Percentiles rank a stretch among this genome's conserved stretches.
Conservation (phyloP, 2,797 vertebrate species). For the Leptodactylus fallax region DNA sequence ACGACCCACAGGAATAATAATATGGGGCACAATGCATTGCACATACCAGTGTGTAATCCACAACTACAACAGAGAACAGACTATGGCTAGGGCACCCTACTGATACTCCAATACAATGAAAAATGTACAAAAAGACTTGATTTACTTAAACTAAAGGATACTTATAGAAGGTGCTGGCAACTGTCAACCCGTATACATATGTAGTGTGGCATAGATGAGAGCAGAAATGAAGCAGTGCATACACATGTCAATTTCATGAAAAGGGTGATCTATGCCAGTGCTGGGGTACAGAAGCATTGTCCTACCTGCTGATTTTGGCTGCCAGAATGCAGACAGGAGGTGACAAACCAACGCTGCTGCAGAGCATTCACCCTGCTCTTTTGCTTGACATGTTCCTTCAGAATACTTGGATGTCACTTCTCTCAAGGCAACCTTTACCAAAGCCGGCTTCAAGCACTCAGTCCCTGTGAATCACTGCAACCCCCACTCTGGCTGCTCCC, state of each 20-base stretch:
- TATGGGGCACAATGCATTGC: background rate
- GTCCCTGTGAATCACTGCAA: slow-evolving; percentile 57
- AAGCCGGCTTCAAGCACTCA: slow-evolving; percentile 20
- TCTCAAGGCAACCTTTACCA: slow-evolving; percentile 20
- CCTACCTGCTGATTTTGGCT: slow-evolving; percentile 61
- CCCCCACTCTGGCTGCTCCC: slow-evolving; percentile 52
- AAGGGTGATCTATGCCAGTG: background rate
- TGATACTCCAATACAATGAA: no score
- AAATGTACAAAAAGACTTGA: background rate
- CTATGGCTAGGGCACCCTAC: background rate
- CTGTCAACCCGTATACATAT: background rate
- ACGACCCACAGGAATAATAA: slow-evolving; percentile 39
- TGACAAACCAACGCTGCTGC: slow-evolving; percentile 38
- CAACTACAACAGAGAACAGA: background rate
- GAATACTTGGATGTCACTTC: slow-evolving; percentile 39
- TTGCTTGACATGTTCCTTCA: slow-evolving; percentile 30
- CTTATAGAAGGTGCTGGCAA: no score
- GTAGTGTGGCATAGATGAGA: background rate
- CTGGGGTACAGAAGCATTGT: background rate
- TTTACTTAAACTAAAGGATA: background rate
- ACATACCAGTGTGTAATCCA: background rate
- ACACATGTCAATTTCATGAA: background rate
- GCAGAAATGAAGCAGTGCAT: background rate
- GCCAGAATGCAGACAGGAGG: slow-evolving; percentile 55
- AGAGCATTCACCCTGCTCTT: slow-evolving; percentile 46